Conservation (phyloP, 2,113 vertebrate species). For the Microcebus tavaratra region DNA sequence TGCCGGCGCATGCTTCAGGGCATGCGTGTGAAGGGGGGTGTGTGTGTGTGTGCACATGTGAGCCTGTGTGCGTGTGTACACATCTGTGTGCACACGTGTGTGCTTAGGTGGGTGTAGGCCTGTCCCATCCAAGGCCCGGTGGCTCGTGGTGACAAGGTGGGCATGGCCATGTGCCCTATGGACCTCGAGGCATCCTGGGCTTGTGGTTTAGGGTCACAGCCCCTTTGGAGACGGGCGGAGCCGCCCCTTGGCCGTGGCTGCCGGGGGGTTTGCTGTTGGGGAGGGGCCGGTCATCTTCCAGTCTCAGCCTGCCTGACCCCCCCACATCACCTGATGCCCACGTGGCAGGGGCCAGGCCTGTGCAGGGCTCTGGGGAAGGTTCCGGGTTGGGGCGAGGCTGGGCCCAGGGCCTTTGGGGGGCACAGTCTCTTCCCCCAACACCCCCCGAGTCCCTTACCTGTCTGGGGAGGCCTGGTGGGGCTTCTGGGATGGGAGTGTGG, state of each 20-base stretch:
- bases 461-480: not conserved
- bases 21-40: not conserved
- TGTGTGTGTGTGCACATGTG: fast-evolving
- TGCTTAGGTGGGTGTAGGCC: not conserved
- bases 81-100: not conserved
- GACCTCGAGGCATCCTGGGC: not conserved
- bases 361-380: not conserved
- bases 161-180: not conserved
- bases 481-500: too few species aligned
- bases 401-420: not conserved
- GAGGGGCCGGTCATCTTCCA: fast-evolving
- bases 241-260: not conserved
- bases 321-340: not conserved
- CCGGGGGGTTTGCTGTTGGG: fast-evolving
- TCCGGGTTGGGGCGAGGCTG: not conserved
- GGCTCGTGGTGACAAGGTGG: fast-evolving
- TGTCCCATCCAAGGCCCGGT: not conserved
- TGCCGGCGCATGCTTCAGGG: not conserved
- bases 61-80: not conserved
- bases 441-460: not conserved
- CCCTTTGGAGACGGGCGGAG: not conserved
- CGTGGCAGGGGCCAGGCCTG: not conserved
- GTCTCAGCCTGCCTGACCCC: too few species aligned
- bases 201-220: not conserved
- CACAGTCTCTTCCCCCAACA: too few species aligned